Percentiles rank a stretch among this genome's conserved stretches.
These are phyloP conservation scores for Microctenopoma stevenorrisi DNA, from an alignment of 2,797 vertebrate genomes.

Conservation along the genomic window DNA sequence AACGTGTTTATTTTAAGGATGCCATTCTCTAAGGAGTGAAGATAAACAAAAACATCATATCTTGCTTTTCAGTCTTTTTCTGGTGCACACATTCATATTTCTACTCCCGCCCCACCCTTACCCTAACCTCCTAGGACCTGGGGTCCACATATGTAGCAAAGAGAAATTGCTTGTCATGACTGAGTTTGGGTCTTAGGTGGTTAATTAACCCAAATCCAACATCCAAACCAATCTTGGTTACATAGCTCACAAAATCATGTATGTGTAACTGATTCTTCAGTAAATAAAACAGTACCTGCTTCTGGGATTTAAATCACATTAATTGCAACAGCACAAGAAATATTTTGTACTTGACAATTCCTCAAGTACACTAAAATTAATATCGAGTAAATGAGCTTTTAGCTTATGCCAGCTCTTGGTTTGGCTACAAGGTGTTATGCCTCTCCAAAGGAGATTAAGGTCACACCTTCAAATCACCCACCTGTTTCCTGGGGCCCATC, in stretches of 20 bases:
- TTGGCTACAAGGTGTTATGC: too few species aligned
- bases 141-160: too few species aligned
- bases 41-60: conserved; percentile 20
- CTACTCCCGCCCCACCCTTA: not conserved
- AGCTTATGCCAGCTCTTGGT: too few species aligned
- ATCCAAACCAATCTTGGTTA: not conserved
- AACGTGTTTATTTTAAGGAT: conserved; percentile 1
- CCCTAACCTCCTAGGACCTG: not conserved
- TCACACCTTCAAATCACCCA: not conserved
- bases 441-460: too few species aligned
- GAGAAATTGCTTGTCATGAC: too few species aligned
- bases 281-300: not conserved
- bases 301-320: conserved; percentile 19
- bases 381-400: too few species aligned
- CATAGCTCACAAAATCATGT: not conserved
- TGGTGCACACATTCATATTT: not conserved
- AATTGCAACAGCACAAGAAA: conserved; percentile 19
- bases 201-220: not conserved
- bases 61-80: not conserved
- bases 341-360: conserved; percentile 12
- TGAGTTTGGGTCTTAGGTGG: too few species aligned
- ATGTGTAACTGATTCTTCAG: too few species aligned
- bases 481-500: not conserved
- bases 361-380: too few species aligned
- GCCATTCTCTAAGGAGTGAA: not conserved